phyloP scores from a whole-genome alignment of 1,140 invertebrate species.

The Drosophila kurseongensis region DNA sequence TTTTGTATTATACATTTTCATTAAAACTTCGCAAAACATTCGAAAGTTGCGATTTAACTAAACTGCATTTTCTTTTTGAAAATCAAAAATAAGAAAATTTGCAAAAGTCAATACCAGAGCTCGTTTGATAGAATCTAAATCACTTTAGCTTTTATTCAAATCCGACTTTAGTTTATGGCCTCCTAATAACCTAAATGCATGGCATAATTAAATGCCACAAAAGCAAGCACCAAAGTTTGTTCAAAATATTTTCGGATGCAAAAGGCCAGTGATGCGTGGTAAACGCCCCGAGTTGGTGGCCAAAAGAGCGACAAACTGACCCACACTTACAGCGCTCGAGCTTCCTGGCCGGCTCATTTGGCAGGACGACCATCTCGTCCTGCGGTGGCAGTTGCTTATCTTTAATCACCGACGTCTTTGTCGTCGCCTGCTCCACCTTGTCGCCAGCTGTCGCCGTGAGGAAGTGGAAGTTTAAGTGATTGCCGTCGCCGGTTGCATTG shows the following conservation, averaged over 20 bases:
- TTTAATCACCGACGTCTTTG: constrained; percentile 65
- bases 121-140: too few relatives aligned
- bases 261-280: constrained; percentile 23
- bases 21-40: too few relatives aligned
- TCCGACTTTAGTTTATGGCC: neutral
- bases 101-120: too few relatives aligned
- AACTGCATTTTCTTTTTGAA: too few relatives aligned
- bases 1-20: too few relatives aligned
- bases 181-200: neutral
- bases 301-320: constrained; percentile 10
- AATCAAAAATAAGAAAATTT: too few relatives aligned
- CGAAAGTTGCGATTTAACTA: too few relatives aligned
- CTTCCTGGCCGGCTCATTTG: constrained; percentile 52
- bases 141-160: too few relatives aligned
- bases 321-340: constrained; percentile 60
- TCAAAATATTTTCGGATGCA: constrained; percentile 5
- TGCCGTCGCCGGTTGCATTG: constrained; percentile 61
- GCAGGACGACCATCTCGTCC: constrained; percentile 49
- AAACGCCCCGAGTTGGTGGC: constrained; percentile 7
- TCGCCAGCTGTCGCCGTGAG: constrained; percentile 68
- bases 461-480: constrained; percentile 74
- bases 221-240: constrained; percentile 14
- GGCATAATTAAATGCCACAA: neutral
- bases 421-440: constrained; percentile 52
- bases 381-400: constrained; percentile 60